These are phyloP conservation scores for Sphenodon punctatus DNA, from an alignment of 2,797 vertebrate species.

Conservation along the genomic window DNA sequence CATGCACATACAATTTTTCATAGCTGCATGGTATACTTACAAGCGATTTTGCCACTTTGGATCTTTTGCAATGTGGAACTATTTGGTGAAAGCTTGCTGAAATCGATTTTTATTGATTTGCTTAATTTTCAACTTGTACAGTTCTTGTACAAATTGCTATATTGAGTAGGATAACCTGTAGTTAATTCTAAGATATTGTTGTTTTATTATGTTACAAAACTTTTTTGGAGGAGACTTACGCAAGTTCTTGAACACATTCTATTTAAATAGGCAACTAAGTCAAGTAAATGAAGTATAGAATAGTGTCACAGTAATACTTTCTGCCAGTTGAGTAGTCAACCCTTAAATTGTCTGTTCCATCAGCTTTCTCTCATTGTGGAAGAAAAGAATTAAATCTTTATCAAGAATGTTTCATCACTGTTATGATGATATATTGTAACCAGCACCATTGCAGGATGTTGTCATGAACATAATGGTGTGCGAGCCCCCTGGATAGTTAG, in stretches of 20 bases:
- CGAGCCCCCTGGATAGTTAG: too few relatives aligned
- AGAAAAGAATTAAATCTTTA: slow-evolving; percentile 37
- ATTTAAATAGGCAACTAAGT: slow-evolving; percentile 32
- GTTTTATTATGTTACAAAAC: too few relatives aligned
- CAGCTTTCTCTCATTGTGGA: slow-evolving; percentile 11
- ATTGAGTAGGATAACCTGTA: not conserved
- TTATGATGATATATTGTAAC: not conserved
- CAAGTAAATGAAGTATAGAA: slow-evolving; percentile 56
- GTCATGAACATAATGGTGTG: too few relatives aligned
- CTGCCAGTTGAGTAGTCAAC: slow-evolving; percentile 45
- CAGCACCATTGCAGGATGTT: not conserved
- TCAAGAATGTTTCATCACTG: not conserved
- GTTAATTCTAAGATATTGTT: too few relatives aligned
- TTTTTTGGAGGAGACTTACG: too few relatives aligned
- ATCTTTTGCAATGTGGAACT: not conserved
- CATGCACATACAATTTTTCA: not conserved
- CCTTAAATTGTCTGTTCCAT: slow-evolving; percentile 41
- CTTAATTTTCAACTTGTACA: not conserved
- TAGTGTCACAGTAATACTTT: slow-evolving; percentile 47
- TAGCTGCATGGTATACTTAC: not conserved
- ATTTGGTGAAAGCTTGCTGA: not conserved
- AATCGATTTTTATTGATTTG: not conserved
- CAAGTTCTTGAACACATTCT: not conserved
- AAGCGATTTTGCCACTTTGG: not conserved
- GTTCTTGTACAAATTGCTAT: not conserved